Evolutionary conservation across 1,140 invertebrate species (phyloP).

Genomic region (Drosophila parabipectinata): DNA sequence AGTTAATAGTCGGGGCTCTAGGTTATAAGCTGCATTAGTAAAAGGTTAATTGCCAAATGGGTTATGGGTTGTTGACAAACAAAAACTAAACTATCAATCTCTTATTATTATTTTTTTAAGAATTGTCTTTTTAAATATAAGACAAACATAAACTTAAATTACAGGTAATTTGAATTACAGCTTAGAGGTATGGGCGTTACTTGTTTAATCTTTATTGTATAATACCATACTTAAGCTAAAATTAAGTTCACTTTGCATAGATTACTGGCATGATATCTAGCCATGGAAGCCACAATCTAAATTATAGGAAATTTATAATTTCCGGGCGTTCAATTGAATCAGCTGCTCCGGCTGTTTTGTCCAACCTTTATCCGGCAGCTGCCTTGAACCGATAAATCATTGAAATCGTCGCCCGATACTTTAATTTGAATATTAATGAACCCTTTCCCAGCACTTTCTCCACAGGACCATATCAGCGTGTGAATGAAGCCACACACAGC

Average conservation of each 20-base stretch:
- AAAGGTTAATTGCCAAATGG: background rate
- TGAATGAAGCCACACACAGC: slow-evolving; percentile 73
- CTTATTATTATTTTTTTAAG: no score
- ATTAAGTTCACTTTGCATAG: slow-evolving; percentile 25
- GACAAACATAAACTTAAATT: background rate
- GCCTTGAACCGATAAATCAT: slow-evolving; percentile 64
- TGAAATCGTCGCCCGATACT: slow-evolving; percentile 62
- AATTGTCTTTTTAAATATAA: no score
- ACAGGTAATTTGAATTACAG: background rate
- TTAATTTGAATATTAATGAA: slow-evolving; percentile 80
- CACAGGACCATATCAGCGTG: slow-evolving; percentile 71
- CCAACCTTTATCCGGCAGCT: slow-evolving; percentile 38
- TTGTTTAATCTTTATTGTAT: background rate
- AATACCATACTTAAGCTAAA: slow-evolving; percentile 26
- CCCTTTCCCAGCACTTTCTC: slow-evolving; percentile 68
- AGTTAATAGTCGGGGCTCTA: background rate
- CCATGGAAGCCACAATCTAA: slow-evolving; percentile 42
- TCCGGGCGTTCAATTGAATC: slow-evolving; percentile 36
- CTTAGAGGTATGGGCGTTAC: background rate
- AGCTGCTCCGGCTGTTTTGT: slow-evolving; percentile 35
- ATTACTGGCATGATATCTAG: slow-evolving; percentile 37
- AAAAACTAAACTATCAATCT: background rate
- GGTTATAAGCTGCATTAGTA: background rate
- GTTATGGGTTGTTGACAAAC: background rate
- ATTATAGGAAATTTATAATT: slow-evolving; percentile 59